These are phyloP conservation scores for Dallia pectoralis DNA, from an alignment of 2,797 vertebrate genomes.

Conservation along the genomic window DNA sequence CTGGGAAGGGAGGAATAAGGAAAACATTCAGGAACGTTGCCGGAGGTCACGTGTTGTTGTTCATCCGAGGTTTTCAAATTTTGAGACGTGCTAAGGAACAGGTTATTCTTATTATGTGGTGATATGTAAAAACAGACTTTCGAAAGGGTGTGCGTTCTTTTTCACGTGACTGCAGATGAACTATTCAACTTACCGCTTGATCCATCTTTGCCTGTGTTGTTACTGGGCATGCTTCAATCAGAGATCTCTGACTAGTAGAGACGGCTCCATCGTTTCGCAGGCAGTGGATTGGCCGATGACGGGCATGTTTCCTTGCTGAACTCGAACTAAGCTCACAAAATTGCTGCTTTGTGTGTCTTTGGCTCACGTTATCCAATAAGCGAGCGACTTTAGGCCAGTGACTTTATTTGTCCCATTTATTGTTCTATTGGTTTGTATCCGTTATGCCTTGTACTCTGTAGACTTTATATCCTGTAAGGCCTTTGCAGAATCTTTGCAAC, in stretches of 20 bases:
- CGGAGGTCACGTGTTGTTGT: too few relatives aligned
- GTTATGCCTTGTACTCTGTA: constrained; percentile 33
- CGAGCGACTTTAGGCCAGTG: constrained; percentile 45
- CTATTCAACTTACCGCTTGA: background rate
- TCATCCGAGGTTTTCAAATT: too few relatives aligned
- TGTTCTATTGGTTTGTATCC: constrained; percentile 26
- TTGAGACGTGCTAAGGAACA: too few relatives aligned
- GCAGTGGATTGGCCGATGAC: constrained; percentile 25
- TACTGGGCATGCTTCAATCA: constrained; percentile 30
- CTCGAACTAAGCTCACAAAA: constrained; percentile 37
- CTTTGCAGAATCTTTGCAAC: constrained; percentile 43
- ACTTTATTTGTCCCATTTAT: constrained; percentile 23
- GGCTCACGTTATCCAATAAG: constrained; percentile 40
- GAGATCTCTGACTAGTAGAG: background rate
- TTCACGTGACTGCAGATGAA: background rate
- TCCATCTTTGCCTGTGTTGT: constrained; percentile 48
- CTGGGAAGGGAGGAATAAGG: too few relatives aligned
- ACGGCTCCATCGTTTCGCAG: constrained; percentile 1
- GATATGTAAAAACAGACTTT: too few relatives aligned
- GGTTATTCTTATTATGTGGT: too few relatives aligned
- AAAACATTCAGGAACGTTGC: too few relatives aligned
- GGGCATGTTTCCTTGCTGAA: constrained; percentile 34
- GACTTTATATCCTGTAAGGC: constrained; percentile 50
- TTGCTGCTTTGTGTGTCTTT: constrained; percentile 48
- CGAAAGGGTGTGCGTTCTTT: too few relatives aligned